phyloP scores from a whole-genome alignment of 1,140 invertebrate species.

The Adelges cooleyi region DNA sequence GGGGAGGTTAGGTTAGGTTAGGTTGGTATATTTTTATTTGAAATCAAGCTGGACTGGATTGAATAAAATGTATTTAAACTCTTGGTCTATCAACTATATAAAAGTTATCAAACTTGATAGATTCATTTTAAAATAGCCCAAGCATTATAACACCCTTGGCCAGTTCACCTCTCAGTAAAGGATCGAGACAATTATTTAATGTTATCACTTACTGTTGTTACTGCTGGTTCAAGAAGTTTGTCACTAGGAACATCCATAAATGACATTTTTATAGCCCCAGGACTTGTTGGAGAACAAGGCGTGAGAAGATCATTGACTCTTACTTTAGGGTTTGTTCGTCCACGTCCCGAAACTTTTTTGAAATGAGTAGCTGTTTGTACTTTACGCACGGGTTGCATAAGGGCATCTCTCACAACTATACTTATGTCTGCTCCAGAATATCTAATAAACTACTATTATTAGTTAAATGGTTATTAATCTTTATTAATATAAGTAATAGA shows the following conservation, averaged over 20 bases:
- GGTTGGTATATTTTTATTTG: too few relatives aligned
- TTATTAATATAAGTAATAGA: too few relatives aligned
- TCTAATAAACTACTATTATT: constrained; percentile 37
- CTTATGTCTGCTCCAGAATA: constrained; percentile 98
- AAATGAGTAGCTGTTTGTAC: constrained; percentile 98
- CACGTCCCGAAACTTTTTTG: constrained; percentile 73
- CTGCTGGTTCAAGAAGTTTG: constrained; percentile 90
- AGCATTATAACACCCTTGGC: too few relatives aligned
- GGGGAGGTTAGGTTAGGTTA: too few relatives aligned
- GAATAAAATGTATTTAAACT: too few relatives aligned
- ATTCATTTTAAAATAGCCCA: too few relatives aligned
- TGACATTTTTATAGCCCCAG: constrained; percentile 89
- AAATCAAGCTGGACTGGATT: too few relatives aligned
- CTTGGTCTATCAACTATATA: background rate
- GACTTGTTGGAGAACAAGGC: constrained; percentile 90
- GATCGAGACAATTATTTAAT: too few relatives aligned
- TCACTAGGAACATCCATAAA: constrained; percentile 94
- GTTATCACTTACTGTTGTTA: constrained; percentile 74
- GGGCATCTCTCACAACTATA: constrained; percentile 91
- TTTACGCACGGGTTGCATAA: constrained; percentile 98
- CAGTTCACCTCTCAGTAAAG: too few relatives aligned
- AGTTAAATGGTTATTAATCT: too few relatives aligned
- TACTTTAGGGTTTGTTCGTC: constrained; percentile 62
- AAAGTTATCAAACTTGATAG: background rate
- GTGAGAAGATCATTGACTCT: constrained; percentile 86